Conservation (phyloP, 2,888 invertebrate species). For the Nomada ferruginata region DNA sequence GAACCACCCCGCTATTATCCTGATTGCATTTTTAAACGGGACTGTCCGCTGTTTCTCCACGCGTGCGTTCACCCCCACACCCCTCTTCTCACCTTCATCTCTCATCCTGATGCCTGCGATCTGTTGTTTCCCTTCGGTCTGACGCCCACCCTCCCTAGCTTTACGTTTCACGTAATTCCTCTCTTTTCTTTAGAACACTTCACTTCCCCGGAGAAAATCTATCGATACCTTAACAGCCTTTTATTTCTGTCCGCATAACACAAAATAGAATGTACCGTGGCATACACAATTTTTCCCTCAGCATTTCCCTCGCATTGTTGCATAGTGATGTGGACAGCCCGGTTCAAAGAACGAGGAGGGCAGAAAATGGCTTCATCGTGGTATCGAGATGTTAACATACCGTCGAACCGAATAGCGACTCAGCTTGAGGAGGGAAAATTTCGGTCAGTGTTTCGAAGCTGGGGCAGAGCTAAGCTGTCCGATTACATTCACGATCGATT, state of each 20-base stretch:
- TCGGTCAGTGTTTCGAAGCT: conserved; percentile 13
- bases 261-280: conserved; percentile 10
- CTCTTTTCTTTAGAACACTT: conserved; percentile 14
- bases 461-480: conserved; percentile 24
- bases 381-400: background rate
- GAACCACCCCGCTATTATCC: conserved; percentile 76
- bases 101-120: conserved; percentile 43
- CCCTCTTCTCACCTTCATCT: conserved; percentile 35
- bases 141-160: conserved; percentile 39
- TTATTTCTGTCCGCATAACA: conserved; percentile 28
- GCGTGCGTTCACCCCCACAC: background rate
- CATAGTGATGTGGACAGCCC: background rate
- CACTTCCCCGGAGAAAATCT: conserved; percentile 7
- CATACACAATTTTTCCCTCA: background rate
- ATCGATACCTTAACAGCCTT: conserved; percentile 18
- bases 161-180: conserved; percentile 47
- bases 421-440: background rate
- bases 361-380: background rate
- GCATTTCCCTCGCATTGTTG: conserved; percentile 13
- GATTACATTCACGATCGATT: conserved; percentile 43
- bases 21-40: conserved; percentile 78
- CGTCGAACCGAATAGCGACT: background rate
- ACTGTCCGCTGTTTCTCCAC: conserved; percentile 48
- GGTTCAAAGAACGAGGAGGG: background rate
- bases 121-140: conserved; percentile 45